Percentiles rank a stretch among this genome's conserved stretches.
phyloP scores from a whole-genome alignment of 2,113 vertebrate genomes.

The Myotis brandtii region DNA sequence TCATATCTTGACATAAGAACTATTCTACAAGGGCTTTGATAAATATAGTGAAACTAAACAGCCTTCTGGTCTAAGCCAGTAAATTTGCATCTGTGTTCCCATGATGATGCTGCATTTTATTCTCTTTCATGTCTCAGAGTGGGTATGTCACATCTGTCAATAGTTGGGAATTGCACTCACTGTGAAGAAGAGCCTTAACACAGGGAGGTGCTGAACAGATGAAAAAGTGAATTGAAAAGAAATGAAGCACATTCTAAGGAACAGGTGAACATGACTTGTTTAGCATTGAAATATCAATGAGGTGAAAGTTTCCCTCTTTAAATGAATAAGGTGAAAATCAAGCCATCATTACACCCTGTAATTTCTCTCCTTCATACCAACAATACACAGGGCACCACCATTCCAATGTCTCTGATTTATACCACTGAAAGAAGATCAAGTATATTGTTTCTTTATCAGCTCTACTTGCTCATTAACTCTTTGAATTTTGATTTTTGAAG shows the following conservation, averaged over 20 bases:
- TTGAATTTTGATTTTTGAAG: neutral
- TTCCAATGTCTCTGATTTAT: neutral
- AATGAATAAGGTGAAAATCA: slow-evolving; percentile 64
- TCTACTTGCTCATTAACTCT: neutral
- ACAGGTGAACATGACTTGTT: slow-evolving; percentile 44
- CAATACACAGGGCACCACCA: neutral
- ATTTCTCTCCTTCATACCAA: slow-evolving; percentile 45
- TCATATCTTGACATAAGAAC: slow-evolving; percentile 54
- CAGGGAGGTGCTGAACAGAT: slow-evolving; percentile 10
- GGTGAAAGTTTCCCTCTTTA: slow-evolving; percentile 32
- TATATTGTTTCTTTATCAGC: neutral
- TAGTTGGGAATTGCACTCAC: slow-evolving; percentile 26
- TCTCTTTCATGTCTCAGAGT: slow-evolving; percentile 56
- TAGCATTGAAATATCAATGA: slow-evolving; percentile 53
- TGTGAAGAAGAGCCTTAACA: neutral
- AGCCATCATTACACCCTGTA: slow-evolving; percentile 44
- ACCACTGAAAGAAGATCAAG: neutral
- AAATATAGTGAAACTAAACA: slow-evolving; percentile 51
- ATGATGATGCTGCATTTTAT: slow-evolving; percentile 57
- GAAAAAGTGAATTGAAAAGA: slow-evolving; percentile 58
- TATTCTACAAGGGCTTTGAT: slow-evolving; percentile 60
- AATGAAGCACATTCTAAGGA: slow-evolving; percentile 75
- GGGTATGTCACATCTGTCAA: slow-evolving; percentile 42
- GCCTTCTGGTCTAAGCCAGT: neutral
- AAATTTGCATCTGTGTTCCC: slow-evolving; percentile 66